These are phyloP conservation scores for Anguilla anguilla DNA, from an alignment of 2,797 vertebrate species.

Conservation along the genomic window DNA sequence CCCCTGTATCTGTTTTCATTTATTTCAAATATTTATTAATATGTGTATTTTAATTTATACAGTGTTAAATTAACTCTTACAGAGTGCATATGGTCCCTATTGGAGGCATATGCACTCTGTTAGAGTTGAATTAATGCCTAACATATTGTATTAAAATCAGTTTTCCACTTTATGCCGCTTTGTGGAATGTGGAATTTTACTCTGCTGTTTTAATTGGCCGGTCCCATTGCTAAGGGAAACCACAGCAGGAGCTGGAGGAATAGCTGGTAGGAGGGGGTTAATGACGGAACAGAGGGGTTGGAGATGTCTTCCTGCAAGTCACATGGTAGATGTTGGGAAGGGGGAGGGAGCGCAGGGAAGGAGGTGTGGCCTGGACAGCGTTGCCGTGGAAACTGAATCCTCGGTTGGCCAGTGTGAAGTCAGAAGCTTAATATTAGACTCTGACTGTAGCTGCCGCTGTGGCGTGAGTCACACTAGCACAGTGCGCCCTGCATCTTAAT, in stretches of 20 bases:
- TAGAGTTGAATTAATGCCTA: too few species aligned
- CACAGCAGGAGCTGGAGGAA: not conserved
- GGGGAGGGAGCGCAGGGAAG: conserved; percentile 38
- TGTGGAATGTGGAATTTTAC: not conserved
- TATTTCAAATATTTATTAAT: not conserved
- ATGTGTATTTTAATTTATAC: not conserved
- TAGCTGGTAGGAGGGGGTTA: conserved; percentile 64
- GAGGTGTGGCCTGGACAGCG: conserved; percentile 64
- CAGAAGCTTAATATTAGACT: conserved; percentile 71
- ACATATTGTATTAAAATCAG: not conserved
- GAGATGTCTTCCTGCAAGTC: conserved; percentile 73
- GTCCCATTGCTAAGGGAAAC: not conserved
- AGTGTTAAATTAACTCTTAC: not conserved
- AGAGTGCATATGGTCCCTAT: too few species aligned
- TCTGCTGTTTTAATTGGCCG: not conserved
- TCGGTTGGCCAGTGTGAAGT: conserved; percentile 73
- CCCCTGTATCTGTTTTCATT: not conserved
- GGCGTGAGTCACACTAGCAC: conserved; percentile 66
- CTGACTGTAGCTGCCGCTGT: conserved; percentile 67
- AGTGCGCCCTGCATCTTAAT: conserved; percentile 70
- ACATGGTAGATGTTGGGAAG: conserved; percentile 69
- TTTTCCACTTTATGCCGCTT: not conserved
- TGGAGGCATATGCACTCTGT: too few species aligned
- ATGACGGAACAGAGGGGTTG: conserved; percentile 63
- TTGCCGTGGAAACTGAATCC: conserved; percentile 77